Percentiles rank a stretch among this genome's conserved stretches.
phyloP scores from a whole-genome alignment of 2,888 invertebrate genomes.

The Trissonchulus latispiculum region DNA sequence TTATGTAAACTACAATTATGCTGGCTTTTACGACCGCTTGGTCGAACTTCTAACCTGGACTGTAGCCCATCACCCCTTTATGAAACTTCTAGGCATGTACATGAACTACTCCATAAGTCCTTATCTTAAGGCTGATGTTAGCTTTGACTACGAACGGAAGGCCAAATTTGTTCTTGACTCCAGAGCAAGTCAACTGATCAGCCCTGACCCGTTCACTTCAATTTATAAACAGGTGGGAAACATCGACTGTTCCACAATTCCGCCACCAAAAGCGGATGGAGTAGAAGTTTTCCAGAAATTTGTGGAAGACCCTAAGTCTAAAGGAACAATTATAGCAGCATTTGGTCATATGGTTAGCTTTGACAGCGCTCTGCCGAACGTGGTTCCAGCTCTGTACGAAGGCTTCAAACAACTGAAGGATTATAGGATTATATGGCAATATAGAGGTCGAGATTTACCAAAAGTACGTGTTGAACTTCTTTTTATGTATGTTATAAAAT shows the following conservation, averaged over 20 bases:
- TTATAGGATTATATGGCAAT: slow-evolving; percentile 25
- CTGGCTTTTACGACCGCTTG: background rate
- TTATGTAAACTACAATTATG: background rate
- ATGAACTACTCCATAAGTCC: background rate
- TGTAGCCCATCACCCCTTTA: background rate
- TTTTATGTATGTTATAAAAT: too few relatives aligned
- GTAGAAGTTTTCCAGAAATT: slow-evolving; percentile 20
- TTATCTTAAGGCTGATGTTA: background rate
- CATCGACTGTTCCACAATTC: background rate
- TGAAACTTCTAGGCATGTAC: background rate
- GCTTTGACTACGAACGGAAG: background rate
- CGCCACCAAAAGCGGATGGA: too few relatives aligned
- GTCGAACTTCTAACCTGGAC: background rate
- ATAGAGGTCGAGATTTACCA: slow-evolving; percentile 20
- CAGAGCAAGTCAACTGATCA: background rate
- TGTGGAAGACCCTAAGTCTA: slow-evolving; percentile 24
- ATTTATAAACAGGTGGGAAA: background rate
- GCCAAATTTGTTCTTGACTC: background rate
- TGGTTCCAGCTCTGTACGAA: slow-evolving; percentile 7
- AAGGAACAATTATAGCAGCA: slow-evolving; percentile 29
- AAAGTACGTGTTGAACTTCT: too few relatives aligned
- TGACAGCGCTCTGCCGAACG: slow-evolving; percentile 22
- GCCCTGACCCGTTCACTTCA: background rate
- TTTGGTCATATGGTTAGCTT: slow-evolving; percentile 27
- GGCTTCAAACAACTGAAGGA: background rate